Percentiles rank a stretch among this genome's conserved stretches.
These are phyloP conservation scores for Sprattus sprattus DNA, from an alignment of 2,113 vertebrate genomes.

Conservation along the genomic window DNA sequence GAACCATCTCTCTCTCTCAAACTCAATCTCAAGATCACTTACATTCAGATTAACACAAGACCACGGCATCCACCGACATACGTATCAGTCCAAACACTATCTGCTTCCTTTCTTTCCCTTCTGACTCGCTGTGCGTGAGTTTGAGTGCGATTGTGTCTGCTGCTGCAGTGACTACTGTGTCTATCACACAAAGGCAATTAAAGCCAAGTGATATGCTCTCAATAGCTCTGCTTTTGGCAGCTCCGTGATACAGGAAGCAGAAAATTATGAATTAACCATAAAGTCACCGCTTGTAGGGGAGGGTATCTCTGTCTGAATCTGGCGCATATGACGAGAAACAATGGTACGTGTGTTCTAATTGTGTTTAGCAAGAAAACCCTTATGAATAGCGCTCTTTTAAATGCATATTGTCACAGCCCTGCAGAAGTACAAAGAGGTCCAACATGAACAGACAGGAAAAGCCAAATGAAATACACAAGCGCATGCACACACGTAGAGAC, in stretches of 20 bases:
- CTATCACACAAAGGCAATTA: conserved; percentile 69
- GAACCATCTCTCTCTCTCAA: not conserved
- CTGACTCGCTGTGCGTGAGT: conserved; percentile 22
- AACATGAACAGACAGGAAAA: conserved; percentile 29
- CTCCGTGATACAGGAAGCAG: conserved; percentile 32
- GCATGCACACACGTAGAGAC: conserved; percentile 19
- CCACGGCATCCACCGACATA: not conserved
- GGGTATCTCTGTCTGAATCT: conserved; percentile 40
- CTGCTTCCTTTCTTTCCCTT: not conserved
- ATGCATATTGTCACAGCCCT: conserved; percentile 6
- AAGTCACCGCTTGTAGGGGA: conserved; percentile 40
- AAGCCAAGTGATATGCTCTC: conserved; percentile 64
- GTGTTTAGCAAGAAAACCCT: not conserved
- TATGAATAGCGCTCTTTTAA: not conserved
- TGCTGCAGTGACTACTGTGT: conserved; percentile 50
- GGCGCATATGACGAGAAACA: conserved; percentile 4
- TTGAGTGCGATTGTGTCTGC: conserved; percentile 23
- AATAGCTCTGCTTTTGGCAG: conserved; percentile 50
- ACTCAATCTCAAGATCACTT: not conserved
- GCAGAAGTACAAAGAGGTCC: conserved; percentile 31
- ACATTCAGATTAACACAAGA: conserved; percentile 16
- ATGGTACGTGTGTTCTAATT: not conserved
- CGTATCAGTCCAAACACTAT: conserved; percentile 6
- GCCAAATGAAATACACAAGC: not conserved
- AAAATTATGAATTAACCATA: conserved; percentile 50